Conservation (phyloP, 2,888 invertebrate genomes). For the Thymelicus sylvestris region DNA sequence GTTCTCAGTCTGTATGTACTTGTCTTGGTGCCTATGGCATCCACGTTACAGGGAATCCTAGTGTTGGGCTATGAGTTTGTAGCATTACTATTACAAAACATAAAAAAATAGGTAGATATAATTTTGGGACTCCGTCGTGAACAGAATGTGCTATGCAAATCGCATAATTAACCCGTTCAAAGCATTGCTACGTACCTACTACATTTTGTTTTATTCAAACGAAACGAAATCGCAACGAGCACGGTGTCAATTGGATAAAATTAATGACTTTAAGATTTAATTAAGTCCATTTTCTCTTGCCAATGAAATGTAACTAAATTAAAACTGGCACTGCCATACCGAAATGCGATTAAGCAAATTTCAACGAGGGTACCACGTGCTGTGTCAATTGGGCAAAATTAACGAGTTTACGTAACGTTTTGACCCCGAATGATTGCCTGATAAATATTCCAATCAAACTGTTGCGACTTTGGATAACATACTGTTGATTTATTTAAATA, state of each 20-base stretch:
- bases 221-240: background rate
- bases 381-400: slow-evolving; percentile 8
- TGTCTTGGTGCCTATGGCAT: too few species aligned
- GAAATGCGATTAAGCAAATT: slow-evolving; percentile 17
- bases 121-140: too few species aligned
- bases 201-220: background rate
- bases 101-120: too few species aligned
- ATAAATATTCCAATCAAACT: slow-evolving; percentile 7
- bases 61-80: too few species aligned
- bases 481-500: background rate
- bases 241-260: slow-evolving; percentile 7
- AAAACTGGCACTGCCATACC: slow-evolving; percentile 10
- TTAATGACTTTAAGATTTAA: slow-evolving; percentile 10
- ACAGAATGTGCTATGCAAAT: background rate
- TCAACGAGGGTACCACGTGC: slow-evolving; percentile 6
- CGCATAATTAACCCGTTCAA: background rate
- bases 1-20: too few species aligned
- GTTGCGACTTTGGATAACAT: slow-evolving; percentile 1
- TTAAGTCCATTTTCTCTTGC: slow-evolving; percentile 9
- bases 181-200: background rate
- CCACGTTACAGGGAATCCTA: too few species aligned
- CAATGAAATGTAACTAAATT: slow-evolving; percentile 11
- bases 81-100: too few species aligned
- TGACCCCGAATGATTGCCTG: slow-evolving; percentile 5
- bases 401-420: slow-evolving; percentile 6